Evolutionary conservation across 2,797 vertebrate genomes (phyloP).

Genomic region (Amazonetta brasiliensis): DNA sequence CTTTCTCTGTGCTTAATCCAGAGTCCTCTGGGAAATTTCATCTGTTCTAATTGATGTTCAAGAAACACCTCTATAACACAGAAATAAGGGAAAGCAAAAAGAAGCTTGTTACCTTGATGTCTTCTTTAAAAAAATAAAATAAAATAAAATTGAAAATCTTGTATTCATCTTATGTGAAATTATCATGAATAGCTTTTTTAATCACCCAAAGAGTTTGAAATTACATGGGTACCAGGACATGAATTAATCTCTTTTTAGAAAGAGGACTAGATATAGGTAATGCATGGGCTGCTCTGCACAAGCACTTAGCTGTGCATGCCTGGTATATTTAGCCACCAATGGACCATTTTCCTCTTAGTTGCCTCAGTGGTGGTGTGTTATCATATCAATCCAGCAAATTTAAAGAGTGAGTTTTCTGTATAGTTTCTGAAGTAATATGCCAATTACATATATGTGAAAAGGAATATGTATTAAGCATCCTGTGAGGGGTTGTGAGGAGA

Average conservation of each 20-base stretch:
- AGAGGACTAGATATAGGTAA: background rate
- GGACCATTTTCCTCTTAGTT: background rate
- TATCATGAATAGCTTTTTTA: background rate
- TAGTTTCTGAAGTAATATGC: background rate
- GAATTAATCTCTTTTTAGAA: background rate
- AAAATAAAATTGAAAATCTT: background rate
- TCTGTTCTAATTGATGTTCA: background rate
- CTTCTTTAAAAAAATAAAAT: background rate
- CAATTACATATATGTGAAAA: background rate
- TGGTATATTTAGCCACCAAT: background rate
- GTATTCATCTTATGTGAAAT: background rate
- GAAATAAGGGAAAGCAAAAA: background rate
- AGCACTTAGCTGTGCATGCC: background rate
- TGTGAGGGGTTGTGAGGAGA: background rate
- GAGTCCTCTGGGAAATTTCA: background rate
- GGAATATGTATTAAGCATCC: background rate
- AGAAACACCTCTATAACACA: background rate
- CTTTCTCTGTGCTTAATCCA: background rate
- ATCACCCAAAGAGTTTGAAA: background rate
- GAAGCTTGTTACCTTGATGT: background rate
- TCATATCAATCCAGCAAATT: background rate
- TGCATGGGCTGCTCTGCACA: background rate
- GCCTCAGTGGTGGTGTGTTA: background rate
- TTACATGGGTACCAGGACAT: background rate
- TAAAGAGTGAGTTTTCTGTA: background rate